These are phyloP conservation scores for Oenanthe oenanthe DNA, from an alignment of 2,113 vertebrate genomes.

Conservation along the genomic window DNA sequence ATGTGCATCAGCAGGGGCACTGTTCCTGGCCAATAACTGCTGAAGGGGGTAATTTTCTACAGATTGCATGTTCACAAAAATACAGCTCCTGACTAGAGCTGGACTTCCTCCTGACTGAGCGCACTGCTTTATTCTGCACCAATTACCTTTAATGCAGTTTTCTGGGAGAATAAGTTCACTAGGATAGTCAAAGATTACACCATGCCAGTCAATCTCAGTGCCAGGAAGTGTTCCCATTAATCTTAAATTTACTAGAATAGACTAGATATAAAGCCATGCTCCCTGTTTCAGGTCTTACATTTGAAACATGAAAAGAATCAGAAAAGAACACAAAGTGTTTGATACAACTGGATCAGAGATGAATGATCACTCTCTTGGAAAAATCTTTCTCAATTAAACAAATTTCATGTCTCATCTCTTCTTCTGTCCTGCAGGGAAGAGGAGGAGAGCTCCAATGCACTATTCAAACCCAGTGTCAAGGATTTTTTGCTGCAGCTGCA, in stretches of 20 bases:
- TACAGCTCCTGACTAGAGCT: background rate
- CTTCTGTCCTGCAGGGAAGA: background rate
- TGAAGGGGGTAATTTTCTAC: background rate
- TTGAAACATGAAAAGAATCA: background rate
- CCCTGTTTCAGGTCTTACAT: background rate
- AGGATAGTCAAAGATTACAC: background rate
- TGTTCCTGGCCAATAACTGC: background rate
- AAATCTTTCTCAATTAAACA: background rate
- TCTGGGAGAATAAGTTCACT: background rate
- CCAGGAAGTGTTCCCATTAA: background rate
- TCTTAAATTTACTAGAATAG: background rate
- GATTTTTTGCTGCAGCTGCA: background rate
- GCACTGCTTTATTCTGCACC: background rate
- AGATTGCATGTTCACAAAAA: background rate
- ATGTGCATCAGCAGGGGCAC: background rate
- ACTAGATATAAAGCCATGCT: background rate
- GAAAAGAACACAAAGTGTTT: background rate
- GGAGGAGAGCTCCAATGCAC: background rate
- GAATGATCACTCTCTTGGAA: background rate
- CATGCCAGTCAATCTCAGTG: background rate
- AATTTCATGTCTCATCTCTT: background rate
- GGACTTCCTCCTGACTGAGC: background rate
- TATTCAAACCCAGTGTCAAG: background rate
- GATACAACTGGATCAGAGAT: background rate
- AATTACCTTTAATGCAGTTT: background rate